These are phyloP conservation scores for Herminia tarsipennalis DNA, from an alignment of 2,888 invertebrate genomes.

Conservation along the genomic window DNA sequence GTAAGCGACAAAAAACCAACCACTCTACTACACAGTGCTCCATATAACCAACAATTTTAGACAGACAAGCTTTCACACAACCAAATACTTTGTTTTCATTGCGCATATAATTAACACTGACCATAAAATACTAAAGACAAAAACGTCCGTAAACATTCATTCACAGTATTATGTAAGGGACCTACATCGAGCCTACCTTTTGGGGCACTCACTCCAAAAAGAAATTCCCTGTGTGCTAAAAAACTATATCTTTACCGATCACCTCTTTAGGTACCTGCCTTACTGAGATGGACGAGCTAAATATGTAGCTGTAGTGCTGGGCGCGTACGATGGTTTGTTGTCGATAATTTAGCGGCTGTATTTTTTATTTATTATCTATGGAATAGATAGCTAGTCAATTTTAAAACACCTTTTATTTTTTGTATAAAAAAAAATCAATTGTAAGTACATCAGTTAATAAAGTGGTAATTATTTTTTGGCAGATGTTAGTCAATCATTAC, in stretches of 20 bases:
- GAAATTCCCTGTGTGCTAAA: conserved; percentile 63
- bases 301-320: conserved; percentile 55
- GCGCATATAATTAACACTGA: conserved; percentile 30
- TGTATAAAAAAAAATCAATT: no score
- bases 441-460: no score
- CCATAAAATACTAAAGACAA: conserved; percentile 36
- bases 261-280: conserved; percentile 66
- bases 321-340: neutral
- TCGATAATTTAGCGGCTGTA: conserved; percentile 5
- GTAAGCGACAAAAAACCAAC: no score
- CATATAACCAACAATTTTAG: conserved; percentile 7
- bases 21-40: neutral
- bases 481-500: no score
- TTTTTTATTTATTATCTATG: no score
- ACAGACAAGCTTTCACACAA: conserved; percentile 35
- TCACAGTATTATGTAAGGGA: conserved; percentile 56
- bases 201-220: conserved; percentile 66
- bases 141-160: conserved; percentile 55
- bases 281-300: conserved; percentile 64
- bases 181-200: conserved; percentile 55
- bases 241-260: conserved; percentile 66
- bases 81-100: conserved; percentile 3
- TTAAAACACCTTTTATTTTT: no score
- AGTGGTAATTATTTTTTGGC: no score
- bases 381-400: no score